Base-by-base conservation (phyloP, 2,888 invertebrate species). In the Heliconius erato region DNA sequence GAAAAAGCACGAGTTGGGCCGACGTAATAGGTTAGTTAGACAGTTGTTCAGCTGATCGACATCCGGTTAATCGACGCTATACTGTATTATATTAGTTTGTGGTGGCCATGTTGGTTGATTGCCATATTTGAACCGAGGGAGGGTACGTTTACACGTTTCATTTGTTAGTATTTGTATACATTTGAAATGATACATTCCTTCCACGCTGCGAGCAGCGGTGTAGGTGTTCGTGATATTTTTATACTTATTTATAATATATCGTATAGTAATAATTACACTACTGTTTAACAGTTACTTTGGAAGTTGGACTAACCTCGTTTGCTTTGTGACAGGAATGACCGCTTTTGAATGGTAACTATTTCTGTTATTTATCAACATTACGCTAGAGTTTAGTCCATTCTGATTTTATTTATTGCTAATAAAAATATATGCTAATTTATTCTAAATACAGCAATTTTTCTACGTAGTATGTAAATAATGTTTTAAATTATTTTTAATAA, bases 291-390 rank as follows among this genome's bases (percentile, higher is more conserved):
- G 86, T 86, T 83, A 89, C 90, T 89, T 90, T 91, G 83, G 89
- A 90, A 94, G 94, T 87, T 93, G 94, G 94, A 89, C 89, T 85
- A 89, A 91, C 91, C 88, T 90, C 89, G 85, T 86, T 86, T 92
- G 89, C 79, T 81, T 83, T 85, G 65, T 82, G 79, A 83, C 82
- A 82, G 82, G 83, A 79, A 82, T 79, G 69, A 78, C 74, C 79
- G 72, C 81, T 16, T 84, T 79, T 74, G 81, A 83, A 79, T 82
- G 85, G 85, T 85, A 85, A 85, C 44, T 79, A 78, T 63, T 74
- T 16, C 67, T 80, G 23, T 72, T 28, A 23, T 67, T 32, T 35
- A 14, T 78, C n/a, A 35, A 59, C 35, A 23, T n/a, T 3, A 12
- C 19, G 74, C 74, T 76, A 76, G 74, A 16, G 54, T 35, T 59